Evolutionary conservation across 2,888 invertebrate species (phyloP).

Genomic region (Colostygia pectinataria): DNA sequence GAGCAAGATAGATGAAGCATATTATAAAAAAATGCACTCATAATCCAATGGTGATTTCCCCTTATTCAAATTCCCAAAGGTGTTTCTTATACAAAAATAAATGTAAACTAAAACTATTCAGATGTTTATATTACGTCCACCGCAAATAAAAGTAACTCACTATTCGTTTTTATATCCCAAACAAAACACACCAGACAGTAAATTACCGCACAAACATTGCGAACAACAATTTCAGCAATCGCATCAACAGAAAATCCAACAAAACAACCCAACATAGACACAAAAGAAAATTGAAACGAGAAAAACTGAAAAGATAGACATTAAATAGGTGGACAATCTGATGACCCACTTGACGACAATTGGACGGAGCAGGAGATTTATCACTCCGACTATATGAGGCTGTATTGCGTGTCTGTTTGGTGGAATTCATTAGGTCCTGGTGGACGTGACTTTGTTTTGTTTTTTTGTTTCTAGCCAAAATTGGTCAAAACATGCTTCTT

Average conservation of each 20-base stretch:
- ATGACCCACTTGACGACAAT: conserved; percentile 76
- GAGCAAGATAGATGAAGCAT: too few relatives aligned
- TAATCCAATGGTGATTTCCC: too few relatives aligned
- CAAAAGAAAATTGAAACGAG: conserved; percentile 74
- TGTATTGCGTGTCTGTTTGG: conserved; percentile 15
- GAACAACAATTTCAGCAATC: conserved; percentile 17
- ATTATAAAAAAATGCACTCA: too few relatives aligned
- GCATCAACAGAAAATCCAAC: conserved; percentile 29
- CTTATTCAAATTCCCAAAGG: too few relatives aligned
- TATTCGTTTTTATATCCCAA: neutral
- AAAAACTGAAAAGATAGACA: conserved; percentile 64
- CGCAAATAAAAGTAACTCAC: too few relatives aligned
- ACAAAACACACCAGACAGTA: conserved; percentile 10
- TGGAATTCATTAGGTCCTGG: conserved; percentile 21
- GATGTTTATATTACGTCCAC: too few relatives aligned
- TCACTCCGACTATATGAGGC: conserved; percentile 48
- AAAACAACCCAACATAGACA: conserved; percentile 64
- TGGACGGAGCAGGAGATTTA: conserved; percentile 70
- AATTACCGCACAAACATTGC: conserved; percentile 2
- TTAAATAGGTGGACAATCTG: conserved; percentile 73
- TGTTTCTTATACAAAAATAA: too few relatives aligned
- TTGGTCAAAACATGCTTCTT: too few relatives aligned
- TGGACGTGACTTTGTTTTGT: neutral
- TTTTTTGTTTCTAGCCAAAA: too few relatives aligned
- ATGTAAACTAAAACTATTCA: too few relatives aligned